Evolutionary conservation across 2,113 vertebrate species (phyloP).

Genomic region (Gila orcuttii): DNA sequence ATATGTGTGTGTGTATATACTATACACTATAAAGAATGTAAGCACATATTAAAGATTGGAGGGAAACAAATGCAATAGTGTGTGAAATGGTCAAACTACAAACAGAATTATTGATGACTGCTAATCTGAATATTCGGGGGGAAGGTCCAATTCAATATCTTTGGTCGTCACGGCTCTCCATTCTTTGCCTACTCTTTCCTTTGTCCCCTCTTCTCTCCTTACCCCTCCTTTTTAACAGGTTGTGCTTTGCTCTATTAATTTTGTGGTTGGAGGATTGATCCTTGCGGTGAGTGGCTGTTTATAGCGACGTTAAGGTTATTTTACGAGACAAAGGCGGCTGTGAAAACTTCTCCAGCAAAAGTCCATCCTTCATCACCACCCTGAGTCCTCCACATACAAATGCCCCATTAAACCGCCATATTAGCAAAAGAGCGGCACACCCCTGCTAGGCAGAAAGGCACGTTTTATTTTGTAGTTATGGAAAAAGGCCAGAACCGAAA

Average conservation of each 20-base stretch:
- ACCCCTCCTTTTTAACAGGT: constrained; percentile 2
- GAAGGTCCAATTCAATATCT: not conserved
- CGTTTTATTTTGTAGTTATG: constrained; percentile 42
- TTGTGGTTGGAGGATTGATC: constrained; percentile 44
- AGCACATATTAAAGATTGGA: not conserved
- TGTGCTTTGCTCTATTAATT: constrained; percentile 18
- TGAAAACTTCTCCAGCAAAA: constrained; percentile 40
- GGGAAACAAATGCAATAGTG: not conserved
- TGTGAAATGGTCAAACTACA: not conserved
- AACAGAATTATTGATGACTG: not conserved
- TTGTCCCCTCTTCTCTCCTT: not conserved
- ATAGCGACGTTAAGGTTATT: constrained; percentile 52
- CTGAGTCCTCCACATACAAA: not conserved
- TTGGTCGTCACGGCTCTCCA: not conserved
- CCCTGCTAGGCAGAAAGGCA: constrained; percentile 43
- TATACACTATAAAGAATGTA: not conserved
- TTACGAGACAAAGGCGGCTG: constrained; percentile 38
- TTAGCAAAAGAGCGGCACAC: constrained; percentile 4
- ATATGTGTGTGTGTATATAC: no score
- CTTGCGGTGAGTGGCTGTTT: constrained; percentile 30
- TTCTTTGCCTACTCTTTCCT: not conserved
- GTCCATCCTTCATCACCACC: not conserved
- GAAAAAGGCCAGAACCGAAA: constrained; percentile 49
- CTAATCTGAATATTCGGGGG: not conserved
- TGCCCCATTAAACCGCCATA: constrained; percentile 17